Evolutionary conservation across 2,888 invertebrate genomes (phyloP).

Genomic region (Trichopoda pennipes): DNA sequence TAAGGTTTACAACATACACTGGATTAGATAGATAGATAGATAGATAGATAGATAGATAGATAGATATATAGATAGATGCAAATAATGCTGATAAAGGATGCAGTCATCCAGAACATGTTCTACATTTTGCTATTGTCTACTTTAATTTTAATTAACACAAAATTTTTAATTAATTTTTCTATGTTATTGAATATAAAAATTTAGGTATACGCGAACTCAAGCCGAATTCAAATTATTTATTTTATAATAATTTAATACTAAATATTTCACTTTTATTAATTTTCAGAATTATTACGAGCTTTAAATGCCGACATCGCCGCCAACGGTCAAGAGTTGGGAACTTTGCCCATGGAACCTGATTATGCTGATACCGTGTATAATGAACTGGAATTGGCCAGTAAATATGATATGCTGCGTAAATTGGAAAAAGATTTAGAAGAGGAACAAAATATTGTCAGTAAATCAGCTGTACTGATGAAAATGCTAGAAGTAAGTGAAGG

Average conservation of each 20-base stretch:
- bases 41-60: no score
- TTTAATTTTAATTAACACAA: no score
- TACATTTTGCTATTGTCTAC: no score
- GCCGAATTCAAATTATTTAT: no score
- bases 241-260: background rate
- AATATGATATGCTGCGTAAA: slow-evolving; percentile 77
- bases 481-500: slow-evolving; percentile 78
- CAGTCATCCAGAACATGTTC: no score
- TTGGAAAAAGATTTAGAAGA: slow-evolving; percentile 78
- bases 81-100: no score
- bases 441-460: slow-evolving; percentile 80
- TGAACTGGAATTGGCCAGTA: slow-evolving; percentile 76
- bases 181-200: no score
- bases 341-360: slow-evolving; percentile 73
- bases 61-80: no score
- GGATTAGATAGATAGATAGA: no score
- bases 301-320: slow-evolving; percentile 75
- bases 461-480: slow-evolving; percentile 80
- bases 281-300: slow-evolving; percentile 75
- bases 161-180: no score
- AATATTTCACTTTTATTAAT: background rate
- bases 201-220: no score
- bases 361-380: slow-evolving; percentile 76
- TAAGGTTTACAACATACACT: no score
- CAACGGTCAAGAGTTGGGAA: slow-evolving; percentile 70